These are phyloP conservation scores for Lophotis ruficrista DNA, from an alignment of 2,113 vertebrate genomes.

Conservation along the genomic window DNA sequence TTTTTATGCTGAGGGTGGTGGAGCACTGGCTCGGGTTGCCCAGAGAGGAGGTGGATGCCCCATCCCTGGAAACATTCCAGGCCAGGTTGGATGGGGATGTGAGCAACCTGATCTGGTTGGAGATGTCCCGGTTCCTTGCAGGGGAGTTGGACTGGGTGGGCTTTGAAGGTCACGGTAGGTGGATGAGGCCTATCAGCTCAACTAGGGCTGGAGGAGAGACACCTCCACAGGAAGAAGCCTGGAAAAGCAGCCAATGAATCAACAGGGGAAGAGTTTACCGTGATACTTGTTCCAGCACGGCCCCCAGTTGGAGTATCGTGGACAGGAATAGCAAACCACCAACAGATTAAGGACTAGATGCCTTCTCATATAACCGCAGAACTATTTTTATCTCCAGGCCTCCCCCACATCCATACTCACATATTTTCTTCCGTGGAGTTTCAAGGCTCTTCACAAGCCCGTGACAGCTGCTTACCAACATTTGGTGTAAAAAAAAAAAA, in stretches of 20 bases:
- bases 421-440: not conserved
- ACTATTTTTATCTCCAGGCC: slow-evolving; percentile 51
- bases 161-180: not conserved
- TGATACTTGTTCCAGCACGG: not conserved
- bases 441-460: slow-evolving; percentile 38
- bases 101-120: no score
- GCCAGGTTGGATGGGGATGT: no score
- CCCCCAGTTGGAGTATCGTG: not conserved
- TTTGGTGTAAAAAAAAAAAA: slow-evolving; percentile 3
- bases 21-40: no score
- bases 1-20: no score
- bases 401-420: slow-evolving; percentile 20
- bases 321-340: slow-evolving; percentile 37
- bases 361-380: not conserved
- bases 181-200: not conserved
- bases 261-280: not conserved
- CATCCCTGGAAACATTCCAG: no score
- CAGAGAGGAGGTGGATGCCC: no score
- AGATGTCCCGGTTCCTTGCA: no score
- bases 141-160: no score
- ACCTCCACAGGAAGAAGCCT: not conserved
- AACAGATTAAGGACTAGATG: not conserved
- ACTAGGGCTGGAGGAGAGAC: not conserved
- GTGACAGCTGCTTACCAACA: slow-evolving; percentile 62
- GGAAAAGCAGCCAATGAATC: not conserved